Evolutionary conservation across 2,888 invertebrate genomes (phyloP).

Genomic region (Pollenia labialis): DNA sequence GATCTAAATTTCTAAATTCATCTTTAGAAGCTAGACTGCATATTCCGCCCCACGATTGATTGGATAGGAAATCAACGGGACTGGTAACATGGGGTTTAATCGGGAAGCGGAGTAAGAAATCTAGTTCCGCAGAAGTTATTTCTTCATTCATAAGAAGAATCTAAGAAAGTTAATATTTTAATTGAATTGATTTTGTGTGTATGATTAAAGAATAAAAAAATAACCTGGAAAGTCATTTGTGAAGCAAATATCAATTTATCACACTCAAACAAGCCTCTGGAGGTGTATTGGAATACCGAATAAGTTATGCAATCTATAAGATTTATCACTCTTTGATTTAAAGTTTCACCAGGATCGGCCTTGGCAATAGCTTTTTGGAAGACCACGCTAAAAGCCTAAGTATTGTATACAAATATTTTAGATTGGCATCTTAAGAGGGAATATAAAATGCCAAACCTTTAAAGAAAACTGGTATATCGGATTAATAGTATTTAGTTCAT

Average conservation of each 20-base stretch:
- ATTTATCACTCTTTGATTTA: conserved; percentile 91
- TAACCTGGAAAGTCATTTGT: conserved; percentile 97
- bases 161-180: conserved; percentile 83
- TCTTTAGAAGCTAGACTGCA: conserved; percentile 95
- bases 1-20: conserved; percentile 95
- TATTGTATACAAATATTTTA: background rate
- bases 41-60: conserved; percentile 97
- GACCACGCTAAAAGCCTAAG: conserved; percentile 97
- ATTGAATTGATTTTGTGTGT: too few relatives aligned
- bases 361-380: conserved; percentile 97
- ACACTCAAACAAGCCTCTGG: conserved; percentile 96
- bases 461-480: conserved; percentile 98
- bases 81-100: conserved; percentile 95
- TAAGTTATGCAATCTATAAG: conserved; percentile 97
- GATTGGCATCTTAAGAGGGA: too few relatives aligned
- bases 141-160: conserved; percentile 94
- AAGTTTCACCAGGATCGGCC: conserved; percentile 92
- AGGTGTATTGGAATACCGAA: conserved; percentile 97
- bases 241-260: conserved; percentile 98
- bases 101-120: conserved; percentile 96
- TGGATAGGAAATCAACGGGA: conserved; percentile 97
- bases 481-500: conserved; percentile 97
- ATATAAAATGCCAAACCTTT: conserved; percentile 86
- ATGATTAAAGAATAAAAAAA: background rate
- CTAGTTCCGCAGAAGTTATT: conserved; percentile 92